A percentile compares a stretch with the other conserved stretches of the same genome.
phyloP scores from a whole-genome alignment of 2,113 vertebrate genomes.

The Amia ocellicauda region DNA sequence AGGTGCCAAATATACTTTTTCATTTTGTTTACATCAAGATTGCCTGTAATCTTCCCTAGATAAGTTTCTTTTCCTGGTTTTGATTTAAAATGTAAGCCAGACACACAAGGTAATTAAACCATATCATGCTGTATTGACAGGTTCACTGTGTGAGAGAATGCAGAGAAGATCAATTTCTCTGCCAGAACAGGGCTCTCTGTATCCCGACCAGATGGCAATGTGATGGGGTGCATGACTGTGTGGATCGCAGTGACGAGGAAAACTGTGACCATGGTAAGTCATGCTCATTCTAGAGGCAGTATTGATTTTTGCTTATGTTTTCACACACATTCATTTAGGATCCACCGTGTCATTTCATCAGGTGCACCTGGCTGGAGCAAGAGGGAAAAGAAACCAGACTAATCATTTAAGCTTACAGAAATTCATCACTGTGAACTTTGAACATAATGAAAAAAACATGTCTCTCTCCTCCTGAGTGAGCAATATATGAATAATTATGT shows the following conservation, averaged over 20 bases:
- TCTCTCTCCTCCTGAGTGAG: no score
- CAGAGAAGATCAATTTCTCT: constrained; percentile 88
- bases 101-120: background rate
- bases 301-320: background rate
- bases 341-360: background rate
- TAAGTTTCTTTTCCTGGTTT: background rate
- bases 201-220: constrained; percentile 90
- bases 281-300: background rate
- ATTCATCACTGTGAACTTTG: background rate
- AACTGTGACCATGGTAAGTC: constrained; percentile 73
- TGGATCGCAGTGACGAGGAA: constrained; percentile 94
- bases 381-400: background rate
- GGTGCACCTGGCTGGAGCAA: no score
- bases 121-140: constrained; percentile 55
- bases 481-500: no score
- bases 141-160: constrained; percentile 89
- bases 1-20: no score
- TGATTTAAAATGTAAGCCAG: background rate
- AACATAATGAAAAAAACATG: background rate
- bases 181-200: constrained; percentile 88
- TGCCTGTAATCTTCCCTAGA: background rate
- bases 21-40: no score
- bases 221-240: constrained; percentile 86
- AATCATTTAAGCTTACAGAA: background rate
- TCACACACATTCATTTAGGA: background rate